Evolutionary conservation across 2,888 invertebrate genomes (phyloP).

Genomic region (Cynaeus angustus): DNA sequence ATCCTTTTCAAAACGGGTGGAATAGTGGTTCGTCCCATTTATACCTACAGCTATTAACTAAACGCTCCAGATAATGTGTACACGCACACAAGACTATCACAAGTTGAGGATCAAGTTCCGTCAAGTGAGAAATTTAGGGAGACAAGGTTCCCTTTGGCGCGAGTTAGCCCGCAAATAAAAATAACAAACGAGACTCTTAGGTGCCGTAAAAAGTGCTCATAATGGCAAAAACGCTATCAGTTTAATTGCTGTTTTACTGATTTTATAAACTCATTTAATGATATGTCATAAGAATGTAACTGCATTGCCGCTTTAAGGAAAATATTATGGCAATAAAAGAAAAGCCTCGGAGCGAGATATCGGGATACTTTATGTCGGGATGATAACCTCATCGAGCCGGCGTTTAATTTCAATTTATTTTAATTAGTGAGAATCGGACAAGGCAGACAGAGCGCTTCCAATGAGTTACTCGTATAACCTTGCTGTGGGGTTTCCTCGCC

Average conservation of each 20-base stretch:
- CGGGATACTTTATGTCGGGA: constrained; percentile 42
- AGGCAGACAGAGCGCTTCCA: constrained; percentile 7
- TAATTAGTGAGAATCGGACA: constrained; percentile 42
- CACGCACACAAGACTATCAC: constrained; percentile 26
- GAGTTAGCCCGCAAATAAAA: constrained; percentile 48
- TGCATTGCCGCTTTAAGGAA: constrained; percentile 52
- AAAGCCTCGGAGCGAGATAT: constrained; percentile 23
- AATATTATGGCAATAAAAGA: constrained; percentile 57
- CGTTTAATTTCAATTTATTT: constrained; percentile 49
- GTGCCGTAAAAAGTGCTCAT: constrained; percentile 54
- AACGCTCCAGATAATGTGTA: constrained; percentile 32
- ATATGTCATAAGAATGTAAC: constrained; percentile 54
- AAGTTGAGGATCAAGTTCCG: constrained; percentile 41
- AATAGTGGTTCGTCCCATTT: constrained; percentile 23
- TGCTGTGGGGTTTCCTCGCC: constrained; percentile 7
- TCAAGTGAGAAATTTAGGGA: constrained; percentile 39
- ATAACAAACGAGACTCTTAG: constrained; percentile 52
- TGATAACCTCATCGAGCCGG: constrained; percentile 40
- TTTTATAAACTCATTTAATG: constrained; percentile 56
- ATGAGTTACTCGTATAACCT: constrained; percentile 28
- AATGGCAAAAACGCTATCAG: constrained; percentile 54
- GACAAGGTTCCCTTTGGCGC: constrained; percentile 42
- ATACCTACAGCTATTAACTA: constrained; percentile 39
- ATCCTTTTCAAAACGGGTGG: constrained; percentile 41
- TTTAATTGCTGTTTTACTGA: constrained; percentile 57